These are phyloP conservation scores for Chelonia mydas DNA, from an alignment of 2,797 vertebrate genomes.

Conservation along the genomic window DNA sequence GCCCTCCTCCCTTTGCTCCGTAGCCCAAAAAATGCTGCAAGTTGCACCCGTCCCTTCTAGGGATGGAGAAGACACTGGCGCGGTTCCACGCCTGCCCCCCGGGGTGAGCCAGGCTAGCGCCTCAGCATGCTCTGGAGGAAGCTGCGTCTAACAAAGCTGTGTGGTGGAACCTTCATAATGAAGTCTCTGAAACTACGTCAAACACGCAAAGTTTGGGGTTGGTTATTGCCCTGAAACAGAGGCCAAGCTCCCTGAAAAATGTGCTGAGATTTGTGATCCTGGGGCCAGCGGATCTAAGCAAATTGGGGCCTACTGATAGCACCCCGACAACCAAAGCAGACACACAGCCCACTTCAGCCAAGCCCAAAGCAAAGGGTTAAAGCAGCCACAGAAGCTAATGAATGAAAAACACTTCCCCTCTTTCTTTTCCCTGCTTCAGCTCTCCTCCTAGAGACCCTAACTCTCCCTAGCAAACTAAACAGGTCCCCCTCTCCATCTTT, in stretches of 20 bases:
- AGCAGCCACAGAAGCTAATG: background rate
- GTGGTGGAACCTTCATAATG: background rate
- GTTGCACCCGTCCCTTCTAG: background rate
- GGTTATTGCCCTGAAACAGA: background rate
- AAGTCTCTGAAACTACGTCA: background rate
- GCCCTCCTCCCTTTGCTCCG: background rate
- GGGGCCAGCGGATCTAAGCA: no score
- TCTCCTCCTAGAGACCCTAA: background rate
- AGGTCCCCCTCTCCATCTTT: background rate
- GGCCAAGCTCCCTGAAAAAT: background rate
- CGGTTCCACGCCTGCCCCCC: background rate
- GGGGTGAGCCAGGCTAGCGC: no score
- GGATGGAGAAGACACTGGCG: background rate
- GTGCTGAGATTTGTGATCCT: background rate
- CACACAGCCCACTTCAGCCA: background rate
- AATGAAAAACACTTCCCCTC: background rate
- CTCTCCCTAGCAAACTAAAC: background rate
- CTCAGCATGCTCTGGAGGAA: background rate
- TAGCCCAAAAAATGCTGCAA: background rate
- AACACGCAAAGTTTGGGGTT: background rate
- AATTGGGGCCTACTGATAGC: no score
- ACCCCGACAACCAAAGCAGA: background rate
- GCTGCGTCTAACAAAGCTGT: background rate
- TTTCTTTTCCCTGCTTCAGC: background rate
- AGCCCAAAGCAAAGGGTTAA: background rate